Evolutionary conservation across 2,888 invertebrate species (phyloP).

Genomic region (Lasioglossum figueresi): DNA sequence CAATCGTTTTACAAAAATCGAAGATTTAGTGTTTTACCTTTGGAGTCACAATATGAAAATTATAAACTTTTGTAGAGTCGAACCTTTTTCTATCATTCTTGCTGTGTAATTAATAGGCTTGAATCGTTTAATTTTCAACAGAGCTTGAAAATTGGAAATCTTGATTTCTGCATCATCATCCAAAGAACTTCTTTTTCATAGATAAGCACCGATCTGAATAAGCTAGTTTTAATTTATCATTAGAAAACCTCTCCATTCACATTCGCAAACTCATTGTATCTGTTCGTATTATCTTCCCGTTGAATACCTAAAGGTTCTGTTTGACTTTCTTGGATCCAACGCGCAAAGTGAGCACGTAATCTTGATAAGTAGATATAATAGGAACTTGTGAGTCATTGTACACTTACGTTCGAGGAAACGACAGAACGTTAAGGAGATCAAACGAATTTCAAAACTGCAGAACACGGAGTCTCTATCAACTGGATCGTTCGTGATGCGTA

Average conservation of each 20-base stretch:
- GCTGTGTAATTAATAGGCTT: too few relatives aligned
- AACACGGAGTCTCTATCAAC: background rate
- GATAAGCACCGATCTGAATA: background rate
- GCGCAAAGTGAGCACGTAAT: background rate
- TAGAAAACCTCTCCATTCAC: background rate
- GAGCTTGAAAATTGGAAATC: background rate
- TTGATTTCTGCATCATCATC: background rate
- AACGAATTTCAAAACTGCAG: background rate
- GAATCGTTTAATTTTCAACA: background rate
- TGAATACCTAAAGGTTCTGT: background rate
- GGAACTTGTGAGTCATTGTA: conserved; percentile 12
- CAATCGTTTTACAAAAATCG: too few relatives aligned
- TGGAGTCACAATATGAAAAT: too few relatives aligned
- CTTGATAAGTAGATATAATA: conserved; percentile 13
- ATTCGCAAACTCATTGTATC: background rate
- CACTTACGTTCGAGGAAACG: conserved; percentile 10
- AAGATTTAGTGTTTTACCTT: too few relatives aligned
- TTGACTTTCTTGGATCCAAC: background rate
- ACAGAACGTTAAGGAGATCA: conserved; percentile 1
- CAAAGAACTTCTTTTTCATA: background rate
- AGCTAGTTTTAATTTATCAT: background rate
- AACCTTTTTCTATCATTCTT: too few relatives aligned
- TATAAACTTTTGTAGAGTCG: too few relatives aligned
- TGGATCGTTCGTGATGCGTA: background rate
- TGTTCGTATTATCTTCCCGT: background rate